Conservation (phyloP, 2,797 vertebrate genomes). For the Rhinogobio ventralis region DNA sequence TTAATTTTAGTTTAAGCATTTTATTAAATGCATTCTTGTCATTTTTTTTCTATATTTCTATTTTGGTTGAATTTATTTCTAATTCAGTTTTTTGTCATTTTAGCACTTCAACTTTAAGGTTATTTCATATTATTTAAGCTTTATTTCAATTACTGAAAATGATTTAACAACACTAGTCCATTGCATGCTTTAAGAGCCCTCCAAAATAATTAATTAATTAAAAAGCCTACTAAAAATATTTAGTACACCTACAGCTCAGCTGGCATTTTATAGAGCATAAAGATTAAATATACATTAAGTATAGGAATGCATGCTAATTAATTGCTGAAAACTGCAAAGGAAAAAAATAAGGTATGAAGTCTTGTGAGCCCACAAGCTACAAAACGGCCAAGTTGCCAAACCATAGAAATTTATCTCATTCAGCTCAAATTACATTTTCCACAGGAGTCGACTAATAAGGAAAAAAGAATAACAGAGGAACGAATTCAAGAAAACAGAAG, state of each 20-base stretch:
- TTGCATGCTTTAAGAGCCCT: neutral
- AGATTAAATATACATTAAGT: neutral
- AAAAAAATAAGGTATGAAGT: neutral
- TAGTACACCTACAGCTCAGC: neutral
- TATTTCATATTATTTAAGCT: neutral
- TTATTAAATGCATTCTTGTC: neutral
- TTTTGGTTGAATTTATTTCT: too few relatives aligned
- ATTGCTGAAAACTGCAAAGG: neutral
- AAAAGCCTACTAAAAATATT: neutral
- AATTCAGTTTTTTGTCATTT: neutral
- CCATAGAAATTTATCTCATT: conserved; percentile 1
- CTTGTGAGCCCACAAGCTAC: neutral
- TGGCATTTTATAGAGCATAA: neutral
- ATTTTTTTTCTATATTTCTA: too few relatives aligned
- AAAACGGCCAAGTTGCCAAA: neutral
- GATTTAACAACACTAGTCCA: neutral
- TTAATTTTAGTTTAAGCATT: neutral
- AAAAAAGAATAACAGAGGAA: neutral
- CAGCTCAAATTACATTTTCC: conserved; percentile 37
- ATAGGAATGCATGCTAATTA: neutral
- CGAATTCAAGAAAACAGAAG: conserved; percentile 6
- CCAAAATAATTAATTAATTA: neutral
- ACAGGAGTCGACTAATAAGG: neutral
- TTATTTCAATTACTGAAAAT: neutral
- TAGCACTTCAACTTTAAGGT: neutral